Evolutionary conservation across 2,797 vertebrate genomes (phyloP).

Genomic region (Oceanodroma leucorhoa): DNA sequence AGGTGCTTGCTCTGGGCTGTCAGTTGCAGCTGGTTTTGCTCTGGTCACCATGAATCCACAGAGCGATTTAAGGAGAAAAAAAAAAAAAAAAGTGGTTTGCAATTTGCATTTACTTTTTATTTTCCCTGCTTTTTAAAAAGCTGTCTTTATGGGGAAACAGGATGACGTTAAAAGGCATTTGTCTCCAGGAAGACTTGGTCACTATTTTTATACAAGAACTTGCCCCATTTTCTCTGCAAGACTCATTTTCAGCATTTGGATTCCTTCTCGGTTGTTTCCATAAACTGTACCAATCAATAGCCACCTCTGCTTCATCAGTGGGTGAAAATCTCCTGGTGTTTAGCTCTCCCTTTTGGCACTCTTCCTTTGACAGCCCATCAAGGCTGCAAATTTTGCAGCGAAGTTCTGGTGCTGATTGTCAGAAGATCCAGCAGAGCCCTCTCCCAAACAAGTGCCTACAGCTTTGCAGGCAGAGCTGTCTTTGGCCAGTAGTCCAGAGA

Average conservation of each 20-base stretch:
- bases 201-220: constrained; percentile 39
- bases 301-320: constrained; percentile 17
- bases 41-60: not conserved
- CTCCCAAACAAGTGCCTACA: not conserved
- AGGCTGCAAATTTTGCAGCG: not conserved
- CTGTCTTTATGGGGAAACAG: not conserved
- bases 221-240: constrained; percentile 21
- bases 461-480: not conserved
- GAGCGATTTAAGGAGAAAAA: not conserved
- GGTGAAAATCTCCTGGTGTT: not conserved
- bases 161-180: not conserved
- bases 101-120: not conserved
- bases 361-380: not conserved
- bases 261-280: not conserved
- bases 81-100: not conserved
- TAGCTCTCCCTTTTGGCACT: not conserved
- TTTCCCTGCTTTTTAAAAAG: not conserved
- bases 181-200: constrained; percentile 41
- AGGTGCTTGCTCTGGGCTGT: not conserved
- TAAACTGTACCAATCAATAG: not conserved
- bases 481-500: not conserved
- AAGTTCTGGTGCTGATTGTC: not conserved
- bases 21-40: not conserved
- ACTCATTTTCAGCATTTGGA: not conserved
- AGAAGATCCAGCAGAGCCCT: not conserved